phyloP scores from a whole-genome alignment of 2,113 vertebrate species.

The Cyprinodon variegatus region DNA sequence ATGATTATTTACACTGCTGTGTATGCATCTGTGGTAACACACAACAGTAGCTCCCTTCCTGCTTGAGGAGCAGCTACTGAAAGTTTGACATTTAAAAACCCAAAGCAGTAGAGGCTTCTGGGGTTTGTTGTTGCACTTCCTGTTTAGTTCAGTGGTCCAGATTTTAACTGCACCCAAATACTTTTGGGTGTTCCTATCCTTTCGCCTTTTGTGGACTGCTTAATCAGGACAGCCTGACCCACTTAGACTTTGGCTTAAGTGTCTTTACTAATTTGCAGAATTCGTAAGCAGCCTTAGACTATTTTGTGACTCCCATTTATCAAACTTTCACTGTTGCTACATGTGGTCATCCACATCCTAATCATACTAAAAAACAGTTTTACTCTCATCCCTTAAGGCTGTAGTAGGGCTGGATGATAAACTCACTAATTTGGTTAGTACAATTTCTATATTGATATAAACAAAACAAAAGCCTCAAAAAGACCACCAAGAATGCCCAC shows the following conservation, averaged over 20 bases:
- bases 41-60: neutral
- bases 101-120: neutral
- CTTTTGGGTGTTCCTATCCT: too few species aligned
- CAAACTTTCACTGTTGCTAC: neutral
- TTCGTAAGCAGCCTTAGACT: too few species aligned
- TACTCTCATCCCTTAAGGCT: neutral
- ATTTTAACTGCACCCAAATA: neutral
- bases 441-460: too few species aligned
- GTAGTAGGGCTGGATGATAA: neutral
- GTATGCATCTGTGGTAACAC: conserved; percentile 14
- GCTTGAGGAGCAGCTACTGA: conserved; percentile 1
- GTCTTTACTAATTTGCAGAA: too few species aligned
- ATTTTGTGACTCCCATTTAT: neutral
- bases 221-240: too few species aligned
- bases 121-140: neutral
- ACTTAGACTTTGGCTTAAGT: too few species aligned
- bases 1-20: neutral
- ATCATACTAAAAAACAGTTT: neutral
- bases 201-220: too few species aligned
- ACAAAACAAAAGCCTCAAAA: too few species aligned
- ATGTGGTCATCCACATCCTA: neutral
- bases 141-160: neutral
- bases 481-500: too few species aligned
- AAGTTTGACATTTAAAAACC: conserved; percentile 32
- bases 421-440: too few species aligned